These are phyloP conservation scores for Sebastes oblongus DNA, from an alignment of 2,797 vertebrate species.

Conservation along the genomic window DNA sequence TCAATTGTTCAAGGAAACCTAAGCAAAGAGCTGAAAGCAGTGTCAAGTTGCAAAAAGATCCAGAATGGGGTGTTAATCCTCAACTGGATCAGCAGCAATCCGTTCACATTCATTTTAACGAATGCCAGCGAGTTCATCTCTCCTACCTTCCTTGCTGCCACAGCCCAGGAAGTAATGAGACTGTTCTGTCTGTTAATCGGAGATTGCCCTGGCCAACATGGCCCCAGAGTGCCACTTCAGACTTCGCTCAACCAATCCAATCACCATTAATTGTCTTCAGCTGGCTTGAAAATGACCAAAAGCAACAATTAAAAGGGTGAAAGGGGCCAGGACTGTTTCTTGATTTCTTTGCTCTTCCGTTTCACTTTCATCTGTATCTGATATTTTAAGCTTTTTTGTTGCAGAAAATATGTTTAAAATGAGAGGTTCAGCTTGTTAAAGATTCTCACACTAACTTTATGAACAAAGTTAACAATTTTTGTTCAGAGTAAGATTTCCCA, in stretches of 20 bases:
- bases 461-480: background rate
- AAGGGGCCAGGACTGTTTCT: background rate
- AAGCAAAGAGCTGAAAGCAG: background rate
- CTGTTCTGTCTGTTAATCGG: conserved; percentile 73
- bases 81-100: background rate
- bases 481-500: background rate
- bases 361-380: background rate
- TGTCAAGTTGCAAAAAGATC: conserved; percentile 3
- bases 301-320: conserved; percentile 51
- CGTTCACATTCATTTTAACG: conserved; percentile 27
- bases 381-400: background rate
- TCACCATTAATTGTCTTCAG: conserved; percentile 70
- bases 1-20: background rate
- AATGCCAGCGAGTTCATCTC: conserved; percentile 13
- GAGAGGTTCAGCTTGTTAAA: background rate
- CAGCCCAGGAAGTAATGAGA: conserved; percentile 65
- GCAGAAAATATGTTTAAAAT: background rate
- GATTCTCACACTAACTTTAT: background rate
- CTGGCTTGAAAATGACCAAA: conserved; percentile 58
- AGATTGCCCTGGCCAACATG: conserved; percentile 60
- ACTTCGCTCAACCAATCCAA: conserved; percentile 47
- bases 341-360: background rate
- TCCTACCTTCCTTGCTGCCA: conserved; percentile 32
- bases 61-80: background rate
- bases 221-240: conserved; percentile 54